These are phyloP conservation scores for Heliconius himera DNA, from an alignment of 1,140 invertebrate species.

Conservation along the genomic window DNA sequence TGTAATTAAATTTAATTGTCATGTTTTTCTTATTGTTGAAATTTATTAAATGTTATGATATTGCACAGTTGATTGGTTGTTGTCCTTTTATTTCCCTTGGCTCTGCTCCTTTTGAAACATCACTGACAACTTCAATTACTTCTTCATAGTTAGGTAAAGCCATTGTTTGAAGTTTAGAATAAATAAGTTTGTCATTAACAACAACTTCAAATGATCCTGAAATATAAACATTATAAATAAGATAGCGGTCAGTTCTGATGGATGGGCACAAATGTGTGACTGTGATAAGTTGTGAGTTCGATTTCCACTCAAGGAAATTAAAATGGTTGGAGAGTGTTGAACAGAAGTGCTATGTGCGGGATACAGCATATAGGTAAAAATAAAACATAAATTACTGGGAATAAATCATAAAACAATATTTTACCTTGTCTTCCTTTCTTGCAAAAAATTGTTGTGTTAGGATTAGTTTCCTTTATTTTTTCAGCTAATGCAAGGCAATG, in stretches of 20 bases:
- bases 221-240: conserved; percentile 46
- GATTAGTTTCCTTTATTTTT: conserved; percentile 80
- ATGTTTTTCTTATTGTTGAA: neutral
- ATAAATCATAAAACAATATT: neutral
- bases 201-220: conserved; percentile 86
- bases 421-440: conserved; percentile 83
- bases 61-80: conserved; percentile 82
- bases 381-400: neutral
- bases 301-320: too few relatives aligned
- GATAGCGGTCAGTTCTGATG: too few relatives aligned
- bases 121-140: conserved; percentile 81
- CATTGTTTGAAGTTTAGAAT: conserved; percentile 85
- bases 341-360: too few relatives aligned
- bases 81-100: conserved; percentile 80
- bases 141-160: conserved; percentile 85
- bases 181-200: conserved; percentile 84
- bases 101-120: conserved; percentile 78
- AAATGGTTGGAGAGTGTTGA: too few relatives aligned
- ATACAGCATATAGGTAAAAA: neutral
- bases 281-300: too few relatives aligned
- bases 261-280: too few relatives aligned
- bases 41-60: conserved; percentile 70
- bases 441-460: conserved; percentile 81
- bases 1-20: neutral
- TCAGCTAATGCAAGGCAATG: conserved; percentile 83